Evolutionary conservation across 2,888 invertebrate species (phyloP).

Genomic region (Drosophila phalerata): DNA sequence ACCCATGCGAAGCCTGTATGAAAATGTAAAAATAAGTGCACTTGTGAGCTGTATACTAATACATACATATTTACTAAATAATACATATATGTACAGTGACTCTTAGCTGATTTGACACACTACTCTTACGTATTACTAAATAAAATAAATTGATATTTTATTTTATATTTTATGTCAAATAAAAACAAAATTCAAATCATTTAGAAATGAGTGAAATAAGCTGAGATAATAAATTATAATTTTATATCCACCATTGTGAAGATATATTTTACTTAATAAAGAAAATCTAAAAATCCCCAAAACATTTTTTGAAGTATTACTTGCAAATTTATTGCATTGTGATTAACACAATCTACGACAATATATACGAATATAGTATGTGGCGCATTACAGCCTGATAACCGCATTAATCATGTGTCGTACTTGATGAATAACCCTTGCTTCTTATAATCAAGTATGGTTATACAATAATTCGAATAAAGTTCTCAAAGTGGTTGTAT

Average conservation of each 20-base stretch:
- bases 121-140: too few relatives aligned
- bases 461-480: neutral
- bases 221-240: too few relatives aligned
- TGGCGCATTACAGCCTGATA: neutral
- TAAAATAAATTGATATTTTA: too few relatives aligned
- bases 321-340: neutral
- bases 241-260: too few relatives aligned
- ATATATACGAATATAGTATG: neutral
- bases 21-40: neutral
- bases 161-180: too few relatives aligned
- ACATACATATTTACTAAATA: too few relatives aligned
- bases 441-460: neutral
- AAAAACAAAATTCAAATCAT: too few relatives aligned
- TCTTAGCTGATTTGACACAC: too few relatives aligned
- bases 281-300: neutral
- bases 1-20: neutral
- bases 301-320: neutral
- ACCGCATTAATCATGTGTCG: neutral
- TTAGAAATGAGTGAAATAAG: too few relatives aligned
- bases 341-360: neutral
- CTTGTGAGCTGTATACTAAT: neutral
- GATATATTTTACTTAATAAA: too few relatives aligned
- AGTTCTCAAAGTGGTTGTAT: neutral
- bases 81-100: too few relatives aligned
- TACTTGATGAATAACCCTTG: neutral